Base-by-base conservation (phyloP, 2,888 invertebrate species). In the Leucophenga maculata region DNA sequence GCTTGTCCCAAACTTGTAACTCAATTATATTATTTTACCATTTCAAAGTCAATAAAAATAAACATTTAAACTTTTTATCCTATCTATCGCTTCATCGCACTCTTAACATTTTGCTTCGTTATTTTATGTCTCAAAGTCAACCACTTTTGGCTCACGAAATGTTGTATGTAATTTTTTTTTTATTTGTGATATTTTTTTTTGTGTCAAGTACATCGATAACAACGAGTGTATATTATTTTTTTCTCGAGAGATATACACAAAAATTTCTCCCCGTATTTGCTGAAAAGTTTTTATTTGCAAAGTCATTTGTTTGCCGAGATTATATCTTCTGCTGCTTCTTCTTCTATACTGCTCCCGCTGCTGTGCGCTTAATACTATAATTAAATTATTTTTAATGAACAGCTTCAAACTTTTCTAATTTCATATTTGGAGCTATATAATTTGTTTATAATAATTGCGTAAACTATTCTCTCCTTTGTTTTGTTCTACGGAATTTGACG, bases 121-220 rank as follows among this genome's bases (percentile, higher is more conserved):
- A 9, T 8, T 54, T 54, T 39, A 14, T 39, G 26, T 70, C 70
- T 82, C 84, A 80, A 82, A 82, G 82, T 83, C 79, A 83, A 80
- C 81, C 70, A 73, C 73, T 74, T 80, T 75, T 71, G 16, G 50
- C 13, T 6, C 18, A 50, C 16, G n/a, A 50, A 50, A n/a, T 50
- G 13, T 50, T 59, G 26, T 74, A 57, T 50, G 68, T 71, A 60
- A 66, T 18, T 18, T 69, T 65, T 71, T 46, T 52, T 67, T 16
- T 22, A 69, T 18, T 60, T 65, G 62, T 69, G 48, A 59, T 39
- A 46, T 60, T 66, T 18, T 60, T 66, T 18, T 66, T 69, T 62
- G 59, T 82, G 78, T 81, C 81, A 82, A 79, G 75, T 79, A 78
- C 74, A 76, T 69, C 76, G 69, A 48, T 64, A 26, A 64, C 22